phyloP scores from a whole-genome alignment of 2,113 vertebrate genomes.

The Motacilla tschutschensis region DNA sequence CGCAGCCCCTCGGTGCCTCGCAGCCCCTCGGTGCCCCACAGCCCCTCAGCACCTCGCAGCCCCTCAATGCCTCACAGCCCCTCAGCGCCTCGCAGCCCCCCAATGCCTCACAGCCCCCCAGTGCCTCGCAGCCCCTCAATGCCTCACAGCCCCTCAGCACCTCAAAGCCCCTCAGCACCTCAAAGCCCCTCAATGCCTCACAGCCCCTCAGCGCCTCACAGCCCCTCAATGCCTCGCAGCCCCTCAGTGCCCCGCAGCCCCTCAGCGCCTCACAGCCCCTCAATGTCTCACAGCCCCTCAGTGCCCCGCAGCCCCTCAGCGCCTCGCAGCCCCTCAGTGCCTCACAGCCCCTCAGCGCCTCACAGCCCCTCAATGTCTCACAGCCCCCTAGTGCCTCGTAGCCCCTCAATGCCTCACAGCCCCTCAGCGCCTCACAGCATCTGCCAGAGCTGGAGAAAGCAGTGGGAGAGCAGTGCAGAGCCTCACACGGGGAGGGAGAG shows the following conservation, averaged over 20 bases:
- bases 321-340: background rate
- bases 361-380: background rate
- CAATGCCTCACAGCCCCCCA: background rate
- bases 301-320: background rate
- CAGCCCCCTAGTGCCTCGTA: background rate
- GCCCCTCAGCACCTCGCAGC: background rate
- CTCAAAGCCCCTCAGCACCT: background rate
- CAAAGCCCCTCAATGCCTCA: background rate
- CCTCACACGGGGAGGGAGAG: fast-evolving
- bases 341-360: background rate
- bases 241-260: background rate
- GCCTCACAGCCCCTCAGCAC: background rate
- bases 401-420: background rate
- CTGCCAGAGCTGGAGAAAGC: background rate
- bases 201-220: background rate
- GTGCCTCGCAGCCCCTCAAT: background rate
- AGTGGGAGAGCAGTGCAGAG: background rate
- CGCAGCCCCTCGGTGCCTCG: background rate
- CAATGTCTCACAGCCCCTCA: background rate
- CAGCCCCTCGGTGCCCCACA: background rate
- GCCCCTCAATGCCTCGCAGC: background rate
- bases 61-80: background rate
- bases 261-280: background rate
- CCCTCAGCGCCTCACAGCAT: fast-evolving
- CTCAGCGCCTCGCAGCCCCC: background rate